Conservation (phyloP, 2,888 invertebrate species). For the Drosophila neutralis region DNA sequence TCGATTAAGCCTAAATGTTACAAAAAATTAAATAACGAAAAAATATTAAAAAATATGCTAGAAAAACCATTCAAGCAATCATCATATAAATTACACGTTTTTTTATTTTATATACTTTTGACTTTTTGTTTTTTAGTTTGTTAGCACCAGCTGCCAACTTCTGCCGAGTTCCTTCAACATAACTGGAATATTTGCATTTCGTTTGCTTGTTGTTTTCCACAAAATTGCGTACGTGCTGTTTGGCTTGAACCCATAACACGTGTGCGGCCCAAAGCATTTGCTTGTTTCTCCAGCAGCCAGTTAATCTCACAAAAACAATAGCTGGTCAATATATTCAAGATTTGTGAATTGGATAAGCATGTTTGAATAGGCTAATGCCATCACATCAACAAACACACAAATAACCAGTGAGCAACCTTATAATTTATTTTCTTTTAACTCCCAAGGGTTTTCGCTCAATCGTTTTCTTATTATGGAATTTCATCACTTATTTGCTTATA, state of each 20-base stretch:
- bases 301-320: slow-evolving; percentile 9
- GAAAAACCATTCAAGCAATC: slow-evolving; percentile 28
- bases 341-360: neutral
- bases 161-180: neutral
- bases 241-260: slow-evolving; percentile 4
- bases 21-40: slow-evolving; percentile 34
- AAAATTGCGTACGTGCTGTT: slow-evolving; percentile 12
- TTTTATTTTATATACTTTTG: slow-evolving; percentile 16
- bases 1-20: slow-evolving; percentile 66
- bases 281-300: neutral
- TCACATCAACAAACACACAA: slow-evolving; percentile 7
- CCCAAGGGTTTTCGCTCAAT: neutral
- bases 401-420: neutral
- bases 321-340: slow-evolving; percentile 10
- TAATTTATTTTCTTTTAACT: neutral
- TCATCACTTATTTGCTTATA: neutral
- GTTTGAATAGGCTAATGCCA: slow-evolving; percentile 5
- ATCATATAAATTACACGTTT: slow-evolving; percentile 13
- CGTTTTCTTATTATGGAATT: too few relatives aligned
- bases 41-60: slow-evolving; percentile 33
- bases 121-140: slow-evolving; percentile 1
- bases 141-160: neutral
- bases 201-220: slow-evolving; percentile 1
- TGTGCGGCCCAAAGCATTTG: slow-evolving; percentile 4
- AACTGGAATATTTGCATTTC: slow-evolving; percentile 3